Base-by-base conservation (phyloP, 2,113 vertebrate genomes). In the Pollachius pollachius region DNA sequence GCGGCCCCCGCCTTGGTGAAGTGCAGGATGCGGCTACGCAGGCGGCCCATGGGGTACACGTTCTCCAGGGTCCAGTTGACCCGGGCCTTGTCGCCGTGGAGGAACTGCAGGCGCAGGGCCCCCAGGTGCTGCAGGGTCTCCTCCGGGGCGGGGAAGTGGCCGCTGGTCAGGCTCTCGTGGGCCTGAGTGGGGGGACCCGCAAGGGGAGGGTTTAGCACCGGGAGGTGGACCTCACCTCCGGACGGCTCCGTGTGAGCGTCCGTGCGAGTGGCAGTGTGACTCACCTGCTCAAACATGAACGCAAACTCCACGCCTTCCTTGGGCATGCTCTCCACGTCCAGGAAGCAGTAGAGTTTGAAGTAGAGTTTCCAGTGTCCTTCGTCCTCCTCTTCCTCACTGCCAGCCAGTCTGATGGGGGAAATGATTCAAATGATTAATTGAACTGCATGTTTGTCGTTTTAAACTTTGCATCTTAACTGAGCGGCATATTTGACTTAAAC, bases 211-310 rank as follows among this genome's bases (percentile, higher is more conserved):
- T 48, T 48, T 9, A 48, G 41, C 41, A 2, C 41, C 12, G 41
- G 41, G 8, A 41, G 37, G 37, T 41, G 11, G 41, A 48, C 6
- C 37, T 41, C 6, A 9, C 41, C 8, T 9, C 12, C 1, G 63
- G 4, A 64, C 16, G 15, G 30, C 15, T 16, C 17, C 1, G 8
- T 18, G 19, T 34, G 30, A 34, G 30, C 30, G 4, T 34, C 30
- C 6, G 0, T 34, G 4, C 30, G 41, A 48, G 41, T 48, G 12
- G 12, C 41, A 48, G 11, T 4, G 23, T 62, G 62, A 60, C 74
- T 82, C 75, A 96, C 96, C 94, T 97, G 96, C 81, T 97, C 96
- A 87, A 97, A 97, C 96, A 97, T 97, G 87, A 97, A 97, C 0
- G 95, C 96, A 87, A 97, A 97, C 82, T 97, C 96, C 71, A 97